Percentiles rank a stretch among this genome's conserved stretches.
Evolutionary conservation across 2,797 vertebrate species (phyloP).

Genomic region (Bradypodion ventrale): DNA sequence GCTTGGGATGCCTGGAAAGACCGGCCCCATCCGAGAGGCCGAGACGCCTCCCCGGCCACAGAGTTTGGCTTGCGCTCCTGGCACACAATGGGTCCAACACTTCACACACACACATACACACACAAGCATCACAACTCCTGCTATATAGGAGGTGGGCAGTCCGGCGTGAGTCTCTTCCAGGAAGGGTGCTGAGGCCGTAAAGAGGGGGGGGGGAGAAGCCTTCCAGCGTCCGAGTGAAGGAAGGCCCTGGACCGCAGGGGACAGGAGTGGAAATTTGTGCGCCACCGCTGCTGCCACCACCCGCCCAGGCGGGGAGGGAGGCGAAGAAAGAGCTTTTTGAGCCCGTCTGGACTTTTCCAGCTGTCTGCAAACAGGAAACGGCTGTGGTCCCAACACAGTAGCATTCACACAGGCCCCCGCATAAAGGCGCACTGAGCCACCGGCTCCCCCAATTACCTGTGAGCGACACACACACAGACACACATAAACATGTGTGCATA

Average conservation of each 20-base stretch:
- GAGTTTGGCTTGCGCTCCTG: neutral
- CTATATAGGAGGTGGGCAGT: neutral
- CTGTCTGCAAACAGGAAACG: conserved; percentile 79
- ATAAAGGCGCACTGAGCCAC: conserved; percentile 76
- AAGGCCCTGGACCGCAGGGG: neutral
- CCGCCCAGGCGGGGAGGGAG: neutral
- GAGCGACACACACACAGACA: conserved; percentile 69
- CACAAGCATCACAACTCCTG: neutral
- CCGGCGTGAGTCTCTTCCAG: neutral
- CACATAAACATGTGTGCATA: neutral
- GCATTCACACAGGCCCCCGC: conserved; percentile 71
- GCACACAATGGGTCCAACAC: too few relatives aligned
- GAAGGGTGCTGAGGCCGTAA: too few relatives aligned
- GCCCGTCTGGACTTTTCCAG: conserved; percentile 78
- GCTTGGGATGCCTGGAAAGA: neutral
- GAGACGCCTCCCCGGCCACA: neutral
- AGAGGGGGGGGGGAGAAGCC: too few relatives aligned
- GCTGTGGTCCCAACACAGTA: conserved; percentile 73
- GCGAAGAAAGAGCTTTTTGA: conserved; percentile 80
- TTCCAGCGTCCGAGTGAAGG: neutral
- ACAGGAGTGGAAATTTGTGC: too few relatives aligned
- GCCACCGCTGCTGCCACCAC: too few relatives aligned
- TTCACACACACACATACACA: too few relatives aligned
- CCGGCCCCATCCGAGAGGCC: neutral
- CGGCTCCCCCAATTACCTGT: conserved; percentile 79